Conservation (phyloP, 2,888 invertebrate genomes). For the Dicyrtoma fusca region DNA sequence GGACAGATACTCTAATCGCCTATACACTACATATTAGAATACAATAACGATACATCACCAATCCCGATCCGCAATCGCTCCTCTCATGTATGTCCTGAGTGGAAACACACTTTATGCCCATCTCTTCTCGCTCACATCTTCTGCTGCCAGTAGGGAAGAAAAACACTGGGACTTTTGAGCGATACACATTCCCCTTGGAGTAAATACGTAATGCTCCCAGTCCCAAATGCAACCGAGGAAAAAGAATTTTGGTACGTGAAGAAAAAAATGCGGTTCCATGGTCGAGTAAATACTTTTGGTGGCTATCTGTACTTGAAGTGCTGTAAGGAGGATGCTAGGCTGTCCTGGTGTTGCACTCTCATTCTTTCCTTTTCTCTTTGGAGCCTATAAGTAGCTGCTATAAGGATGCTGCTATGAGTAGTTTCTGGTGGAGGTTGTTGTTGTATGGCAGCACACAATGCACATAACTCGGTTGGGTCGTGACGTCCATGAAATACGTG, state of each 20-base stretch:
- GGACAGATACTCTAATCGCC: too few relatives aligned
- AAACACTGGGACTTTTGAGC: not conserved
- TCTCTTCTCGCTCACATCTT: too few relatives aligned
- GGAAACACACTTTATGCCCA: not conserved
- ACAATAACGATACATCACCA: too few relatives aligned
- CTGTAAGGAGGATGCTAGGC: too few relatives aligned
- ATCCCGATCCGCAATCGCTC: too few relatives aligned
- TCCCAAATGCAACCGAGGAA: not conserved
- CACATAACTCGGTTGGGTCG: conserved; percentile 4
- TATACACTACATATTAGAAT: too few relatives aligned
- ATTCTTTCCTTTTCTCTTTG: too few relatives aligned
- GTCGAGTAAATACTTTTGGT: conserved; percentile 23
- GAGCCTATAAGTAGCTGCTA: not conserved
- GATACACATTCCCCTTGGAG: not conserved
- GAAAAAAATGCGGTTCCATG: conserved; percentile 4
- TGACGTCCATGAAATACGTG: not conserved
- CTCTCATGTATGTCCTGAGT: too few relatives aligned
- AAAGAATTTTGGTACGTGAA: not conserved
- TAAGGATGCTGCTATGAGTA: not conserved
- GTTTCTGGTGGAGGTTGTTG: not conserved
- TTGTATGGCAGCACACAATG: too few relatives aligned
- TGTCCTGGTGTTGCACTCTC: too few relatives aligned
- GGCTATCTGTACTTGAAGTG: not conserved
- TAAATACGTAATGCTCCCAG: not conserved
- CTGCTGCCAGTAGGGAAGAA: not conserved